These are phyloP conservation scores for Numida meleagris DNA, from an alignment of 2,113 vertebrate species.

Conservation along the genomic window DNA sequence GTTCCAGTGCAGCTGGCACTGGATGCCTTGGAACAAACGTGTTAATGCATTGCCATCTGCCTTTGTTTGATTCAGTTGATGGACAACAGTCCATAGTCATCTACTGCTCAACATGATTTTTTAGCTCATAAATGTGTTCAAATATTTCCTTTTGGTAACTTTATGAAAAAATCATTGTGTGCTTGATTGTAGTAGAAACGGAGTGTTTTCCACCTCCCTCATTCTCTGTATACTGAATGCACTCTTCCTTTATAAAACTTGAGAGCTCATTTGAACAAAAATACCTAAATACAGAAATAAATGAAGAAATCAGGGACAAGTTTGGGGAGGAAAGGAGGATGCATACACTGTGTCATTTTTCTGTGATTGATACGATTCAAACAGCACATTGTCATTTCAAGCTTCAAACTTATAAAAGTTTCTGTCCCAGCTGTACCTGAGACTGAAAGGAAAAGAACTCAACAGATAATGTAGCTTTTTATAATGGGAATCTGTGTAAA, in stretches of 20 bases:
- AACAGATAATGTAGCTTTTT: background rate
- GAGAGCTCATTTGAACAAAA: background rate
- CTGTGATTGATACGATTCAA: background rate
- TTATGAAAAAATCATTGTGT: background rate
- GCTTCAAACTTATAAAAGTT: background rate
- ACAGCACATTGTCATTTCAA: background rate
- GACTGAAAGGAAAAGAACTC: background rate
- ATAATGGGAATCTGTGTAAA: background rate
- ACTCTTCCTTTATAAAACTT: background rate
- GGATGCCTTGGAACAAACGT: background rate
- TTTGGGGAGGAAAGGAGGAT: background rate
- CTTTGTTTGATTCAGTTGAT: conserved; percentile 16
- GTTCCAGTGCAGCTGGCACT: background rate
- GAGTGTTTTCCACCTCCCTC: background rate
- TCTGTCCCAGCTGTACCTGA: background rate
- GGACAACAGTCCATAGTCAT: background rate
- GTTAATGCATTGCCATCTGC: background rate
- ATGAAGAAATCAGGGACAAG: background rate
- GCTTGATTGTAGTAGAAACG: background rate
- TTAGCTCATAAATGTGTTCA: background rate
- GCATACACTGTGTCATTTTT: background rate
- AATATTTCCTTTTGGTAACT: conserved; percentile 15
- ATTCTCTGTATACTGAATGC: background rate
- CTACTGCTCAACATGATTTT: background rate
- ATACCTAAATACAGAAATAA: background rate